These are phyloP conservation scores for Cheiracanthium punctorium DNA, from an alignment of 2,888 invertebrate species.

Conservation along the genomic window DNA sequence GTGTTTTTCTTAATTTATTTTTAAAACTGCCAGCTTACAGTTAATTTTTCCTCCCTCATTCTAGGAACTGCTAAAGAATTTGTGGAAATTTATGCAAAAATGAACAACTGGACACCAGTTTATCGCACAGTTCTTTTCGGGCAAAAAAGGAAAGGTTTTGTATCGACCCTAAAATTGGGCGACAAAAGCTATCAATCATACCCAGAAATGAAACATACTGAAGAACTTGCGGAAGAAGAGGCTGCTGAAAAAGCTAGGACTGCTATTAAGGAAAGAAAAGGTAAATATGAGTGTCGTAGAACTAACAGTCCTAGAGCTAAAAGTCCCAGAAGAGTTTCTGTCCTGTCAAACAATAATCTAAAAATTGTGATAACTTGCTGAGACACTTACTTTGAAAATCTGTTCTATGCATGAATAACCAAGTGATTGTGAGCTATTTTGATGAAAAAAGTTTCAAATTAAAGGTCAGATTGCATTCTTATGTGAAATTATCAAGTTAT, in stretches of 20 bases:
- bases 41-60: too few relatives aligned
- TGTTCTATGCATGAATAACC: too few relatives aligned
- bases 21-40: too few relatives aligned
- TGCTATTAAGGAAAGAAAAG: slow-evolving; percentile 37
- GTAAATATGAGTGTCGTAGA: slow-evolving; percentile 22
- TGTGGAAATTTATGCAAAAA: slow-evolving; percentile 45
- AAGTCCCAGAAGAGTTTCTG: slow-evolving; percentile 13
- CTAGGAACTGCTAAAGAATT: slow-evolving; percentile 45
- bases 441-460: too few relatives aligned
- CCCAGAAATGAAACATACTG: slow-evolving; percentile 44
- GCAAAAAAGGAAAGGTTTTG: slow-evolving; percentile 43
- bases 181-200: slow-evolving; percentile 45
- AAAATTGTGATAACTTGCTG: slow-evolving; percentile 22
- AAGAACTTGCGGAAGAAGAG: slow-evolving; percentile 61
- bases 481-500: too few relatives aligned
- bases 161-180: slow-evolving; percentile 45
- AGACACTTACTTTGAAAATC: too few relatives aligned
- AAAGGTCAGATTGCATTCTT: too few relatives aligned
- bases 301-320: not conserved
- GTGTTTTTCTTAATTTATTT: too few relatives aligned
- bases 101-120: not conserved
- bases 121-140: slow-evolving; percentile 5
- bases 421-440: too few relatives aligned
- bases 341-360: slow-evolving; percentile 22
- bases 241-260: slow-evolving; percentile 61